Conservation (phyloP, 2,113 vertebrate species). For the Megaceryle maxima region DNA sequence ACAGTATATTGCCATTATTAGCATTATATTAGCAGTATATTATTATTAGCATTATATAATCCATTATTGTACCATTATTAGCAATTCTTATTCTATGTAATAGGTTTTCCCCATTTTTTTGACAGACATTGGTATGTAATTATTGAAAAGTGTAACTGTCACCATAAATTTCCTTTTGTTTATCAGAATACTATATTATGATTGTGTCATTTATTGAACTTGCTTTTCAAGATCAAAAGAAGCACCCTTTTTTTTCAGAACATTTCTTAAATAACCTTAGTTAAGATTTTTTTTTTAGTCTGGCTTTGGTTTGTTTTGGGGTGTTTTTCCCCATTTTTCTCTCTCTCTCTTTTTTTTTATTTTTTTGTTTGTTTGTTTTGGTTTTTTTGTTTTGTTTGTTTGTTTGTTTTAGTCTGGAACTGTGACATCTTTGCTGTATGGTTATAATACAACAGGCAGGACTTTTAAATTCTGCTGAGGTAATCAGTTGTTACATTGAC, state of each 20-base stretch:
- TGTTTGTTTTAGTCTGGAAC: neutral
- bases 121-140: neutral
- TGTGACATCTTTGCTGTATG: fast-evolving
- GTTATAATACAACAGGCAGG: neutral
- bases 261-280: neutral
- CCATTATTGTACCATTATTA: neutral
- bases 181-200: neutral
- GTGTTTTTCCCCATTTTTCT: too few relatives aligned
- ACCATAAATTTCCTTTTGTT: neutral
- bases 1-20: neutral
- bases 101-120: neutral
- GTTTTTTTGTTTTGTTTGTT: too few relatives aligned
- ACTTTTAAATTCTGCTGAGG: neutral
- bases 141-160: neutral
- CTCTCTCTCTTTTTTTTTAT: too few relatives aligned
- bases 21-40: neutral
- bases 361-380: too few relatives aligned
- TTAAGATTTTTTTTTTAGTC: neutral
- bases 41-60: neutral
- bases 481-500: neutral
- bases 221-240: neutral
- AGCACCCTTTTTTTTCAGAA: neutral
- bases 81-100: neutral
- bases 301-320: neutral
- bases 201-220: neutral